These are phyloP conservation scores for Meiosimyza platycephala DNA, from an alignment of 2,888 invertebrate genomes.

Conservation along the genomic window DNA sequence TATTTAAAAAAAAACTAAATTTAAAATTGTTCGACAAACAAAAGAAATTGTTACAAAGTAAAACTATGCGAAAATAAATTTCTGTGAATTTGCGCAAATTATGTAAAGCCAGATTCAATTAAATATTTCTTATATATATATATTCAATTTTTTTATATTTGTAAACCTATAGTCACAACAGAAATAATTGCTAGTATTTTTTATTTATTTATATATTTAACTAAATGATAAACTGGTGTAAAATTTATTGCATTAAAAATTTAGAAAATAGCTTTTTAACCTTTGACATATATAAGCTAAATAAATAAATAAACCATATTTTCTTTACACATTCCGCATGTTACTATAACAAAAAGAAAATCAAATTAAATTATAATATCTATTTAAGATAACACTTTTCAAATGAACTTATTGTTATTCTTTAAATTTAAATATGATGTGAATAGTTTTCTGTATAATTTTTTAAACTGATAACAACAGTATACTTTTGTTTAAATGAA, in stretches of 20 bases:
- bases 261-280: neutral
- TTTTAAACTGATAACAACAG: too few relatives aligned
- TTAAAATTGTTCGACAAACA: neutral
- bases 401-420: too few relatives aligned
- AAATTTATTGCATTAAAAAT: neutral
- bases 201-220: neutral
- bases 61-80: neutral
- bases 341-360: constrained; percentile 10
- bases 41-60: neutral
- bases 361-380: neutral
- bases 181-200: neutral
- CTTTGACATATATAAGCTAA: neutral
- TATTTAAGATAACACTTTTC: too few relatives aligned
- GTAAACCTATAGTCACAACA: too few relatives aligned
- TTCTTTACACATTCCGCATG: constrained; percentile 27
- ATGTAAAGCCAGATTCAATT: too few relatives aligned
- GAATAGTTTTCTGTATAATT: too few relatives aligned
- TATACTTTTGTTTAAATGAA: too few relatives aligned
- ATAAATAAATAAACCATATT: constrained; percentile 8
- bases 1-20: constrained; percentile 12
- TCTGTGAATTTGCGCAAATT: too few relatives aligned
- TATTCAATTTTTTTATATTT: too few relatives aligned
- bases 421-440: too few relatives aligned
- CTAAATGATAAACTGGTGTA: too few relatives aligned
- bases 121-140: too few relatives aligned